Conservation (phyloP, 1,140 invertebrate genomes). For the Eriosoma lanigerum region DNA sequence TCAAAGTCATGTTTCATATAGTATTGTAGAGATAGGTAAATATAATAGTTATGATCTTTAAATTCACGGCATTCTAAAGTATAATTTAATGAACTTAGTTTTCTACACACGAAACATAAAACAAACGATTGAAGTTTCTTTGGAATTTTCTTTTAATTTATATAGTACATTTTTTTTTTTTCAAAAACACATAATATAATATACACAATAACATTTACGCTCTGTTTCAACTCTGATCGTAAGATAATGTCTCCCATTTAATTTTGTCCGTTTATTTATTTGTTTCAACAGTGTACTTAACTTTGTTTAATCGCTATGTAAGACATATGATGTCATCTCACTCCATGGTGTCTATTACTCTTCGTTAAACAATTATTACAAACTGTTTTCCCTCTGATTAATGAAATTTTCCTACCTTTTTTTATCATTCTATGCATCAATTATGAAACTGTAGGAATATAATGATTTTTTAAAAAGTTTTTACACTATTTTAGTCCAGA, state of each 20-base stretch:
- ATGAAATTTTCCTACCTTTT: neutral
- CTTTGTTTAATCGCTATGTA: conserved; percentile 11
- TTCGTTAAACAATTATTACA: conserved; percentile 19
- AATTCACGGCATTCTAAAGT: no score
- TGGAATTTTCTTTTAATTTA: no score
- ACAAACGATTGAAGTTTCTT: no score
- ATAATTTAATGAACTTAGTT: no score
- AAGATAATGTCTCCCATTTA: conserved; percentile 17
- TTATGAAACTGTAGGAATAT: no score
- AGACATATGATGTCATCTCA: conserved; percentile 11
- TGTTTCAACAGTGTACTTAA: conserved; percentile 1
- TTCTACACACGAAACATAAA: no score
- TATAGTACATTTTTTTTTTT: no score
- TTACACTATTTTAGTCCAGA: no score
- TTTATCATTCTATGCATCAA: neutral
- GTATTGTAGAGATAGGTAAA: no score
- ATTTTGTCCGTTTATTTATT: neutral
- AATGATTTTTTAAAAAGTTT: no score
- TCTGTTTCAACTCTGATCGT: conserved; percentile 7
- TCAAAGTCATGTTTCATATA: no score
- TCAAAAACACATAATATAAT: neutral
- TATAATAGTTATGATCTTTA: no score
- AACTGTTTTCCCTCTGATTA: neutral
- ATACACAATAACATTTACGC: neutral
- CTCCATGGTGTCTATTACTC: neutral